Conservation (phyloP, 2,888 invertebrate species). For the Pterostichus madidus region DNA sequence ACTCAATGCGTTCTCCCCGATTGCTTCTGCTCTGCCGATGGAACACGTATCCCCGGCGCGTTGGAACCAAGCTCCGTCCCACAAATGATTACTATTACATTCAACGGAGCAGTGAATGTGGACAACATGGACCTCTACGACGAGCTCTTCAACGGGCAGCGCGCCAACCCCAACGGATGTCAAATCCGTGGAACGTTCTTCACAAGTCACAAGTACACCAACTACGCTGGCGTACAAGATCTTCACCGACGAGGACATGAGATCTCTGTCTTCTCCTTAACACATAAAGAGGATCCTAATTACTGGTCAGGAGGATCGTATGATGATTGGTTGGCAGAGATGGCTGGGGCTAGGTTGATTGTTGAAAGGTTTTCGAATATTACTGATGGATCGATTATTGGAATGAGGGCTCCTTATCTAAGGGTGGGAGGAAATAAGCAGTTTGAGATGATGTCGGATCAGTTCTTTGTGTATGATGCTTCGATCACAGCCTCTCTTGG, state of each 20-base stretch:
- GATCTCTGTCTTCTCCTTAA: slow-evolving; percentile 94
- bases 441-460: slow-evolving; percentile 98
- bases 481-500: slow-evolving; percentile 92
- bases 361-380: slow-evolving; percentile 94
- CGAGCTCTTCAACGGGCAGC: slow-evolving; percentile 91
- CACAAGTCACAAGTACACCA: slow-evolving; percentile 94
- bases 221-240: slow-evolving; percentile 94
- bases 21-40: slow-evolving; percentile 96
- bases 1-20: slow-evolving; percentile 93
- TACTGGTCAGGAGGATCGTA: slow-evolving; percentile 94
- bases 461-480: slow-evolving; percentile 96
- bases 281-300: slow-evolving; percentile 94
- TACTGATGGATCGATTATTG: slow-evolving; percentile 94
- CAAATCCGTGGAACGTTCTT: slow-evolving; percentile 94
- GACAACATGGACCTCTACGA: slow-evolving; percentile 96
- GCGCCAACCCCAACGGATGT: slow-evolving; percentile 93
- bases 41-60: slow-evolving; percentile 91
- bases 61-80: slow-evolving; percentile 92
- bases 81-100: slow-evolving; percentile 95
- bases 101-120: slow-evolving; percentile 95
- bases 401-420: slow-evolving; percentile 92
- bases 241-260: slow-evolving; percentile 94
- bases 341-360: slow-evolving; percentile 94
- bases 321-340: slow-evolving; percentile 96
- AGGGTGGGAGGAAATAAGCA: slow-evolving; percentile 96